Evolutionary conservation across 2,888 invertebrate species (phyloP).

Genomic region (Hemistola chrysoprasaria): DNA sequence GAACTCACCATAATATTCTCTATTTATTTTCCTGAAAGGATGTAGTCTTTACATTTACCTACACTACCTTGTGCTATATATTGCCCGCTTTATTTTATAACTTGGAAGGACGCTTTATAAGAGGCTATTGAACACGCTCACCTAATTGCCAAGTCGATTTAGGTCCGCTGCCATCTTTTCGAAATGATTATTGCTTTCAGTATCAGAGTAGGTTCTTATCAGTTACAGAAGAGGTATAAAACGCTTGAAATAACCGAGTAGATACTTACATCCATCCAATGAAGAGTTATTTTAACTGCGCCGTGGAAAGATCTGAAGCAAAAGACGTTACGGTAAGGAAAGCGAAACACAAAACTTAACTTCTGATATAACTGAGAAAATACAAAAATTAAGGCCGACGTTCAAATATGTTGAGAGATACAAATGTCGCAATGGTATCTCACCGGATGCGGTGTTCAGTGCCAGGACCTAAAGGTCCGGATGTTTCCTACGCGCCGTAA

Average conservation of each 20-base stretch:
- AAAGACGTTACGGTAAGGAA: constrained; percentile 22
- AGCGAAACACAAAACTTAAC: constrained; percentile 9
- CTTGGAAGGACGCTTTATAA: constrained; percentile 31
- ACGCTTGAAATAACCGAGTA: constrained; percentile 3
- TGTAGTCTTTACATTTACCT: too few relatives aligned
- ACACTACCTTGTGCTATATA: too few relatives aligned
- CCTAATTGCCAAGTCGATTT: constrained; percentile 45
- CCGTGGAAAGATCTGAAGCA: constrained; percentile 40
- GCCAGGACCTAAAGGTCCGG: constrained; percentile 40
- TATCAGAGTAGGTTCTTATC: background rate
- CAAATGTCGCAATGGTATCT: constrained; percentile 22
- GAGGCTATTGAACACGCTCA: constrained; percentile 31
- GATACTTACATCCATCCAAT: constrained; percentile 47
- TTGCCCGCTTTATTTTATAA: background rate
- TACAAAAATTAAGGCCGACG: constrained; percentile 1
- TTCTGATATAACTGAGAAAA: too few relatives aligned
- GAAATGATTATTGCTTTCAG: background rate
- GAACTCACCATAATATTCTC: too few relatives aligned
- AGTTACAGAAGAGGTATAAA: background rate
- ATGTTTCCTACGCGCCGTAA: constrained; percentile 41
- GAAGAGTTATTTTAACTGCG: constrained; percentile 33
- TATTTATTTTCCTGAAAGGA: too few relatives aligned
- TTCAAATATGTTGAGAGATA: constrained; percentile 1
- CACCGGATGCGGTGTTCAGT: constrained; percentile 25
- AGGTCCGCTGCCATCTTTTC: constrained; percentile 28